Evolutionary conservation across 2,797 vertebrate species (phyloP).

Genomic region (Melanotaenia nigrans): DNA sequence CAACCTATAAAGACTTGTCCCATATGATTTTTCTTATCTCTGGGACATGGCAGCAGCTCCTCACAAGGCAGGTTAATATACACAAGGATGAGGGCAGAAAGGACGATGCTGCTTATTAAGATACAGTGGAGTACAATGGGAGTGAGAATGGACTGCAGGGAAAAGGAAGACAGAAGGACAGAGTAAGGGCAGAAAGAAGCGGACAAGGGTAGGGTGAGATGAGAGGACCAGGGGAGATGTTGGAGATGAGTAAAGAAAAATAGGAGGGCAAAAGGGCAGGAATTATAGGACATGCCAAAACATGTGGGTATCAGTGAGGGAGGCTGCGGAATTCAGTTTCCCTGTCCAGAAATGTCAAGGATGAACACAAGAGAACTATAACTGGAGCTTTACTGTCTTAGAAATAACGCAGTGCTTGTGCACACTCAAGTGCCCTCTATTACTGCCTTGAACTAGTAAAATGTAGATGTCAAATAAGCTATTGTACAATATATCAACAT

Average conservation of each 20-base stretch:
- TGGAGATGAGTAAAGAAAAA: conserved; percentile 4
- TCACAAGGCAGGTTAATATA: conserved; percentile 59
- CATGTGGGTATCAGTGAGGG: conserved; percentile 9
- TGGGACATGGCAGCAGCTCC: conserved; percentile 49
- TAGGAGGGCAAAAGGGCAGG: neutral
- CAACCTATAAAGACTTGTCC: conserved; percentile 29
- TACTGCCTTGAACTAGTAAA: conserved; percentile 13
- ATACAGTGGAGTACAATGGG: conserved; percentile 42
- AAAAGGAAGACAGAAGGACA: conserved; percentile 44
- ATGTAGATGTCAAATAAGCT: conserved; percentile 13
- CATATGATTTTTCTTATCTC: conserved; percentile 48
- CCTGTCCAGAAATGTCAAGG: conserved; percentile 37
- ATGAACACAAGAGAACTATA: conserved; percentile 40
- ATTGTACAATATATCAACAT: conserved; percentile 17
- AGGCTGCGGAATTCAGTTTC: conserved; percentile 28
- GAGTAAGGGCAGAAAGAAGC: conserved; percentile 41
- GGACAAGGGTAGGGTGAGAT: conserved; percentile 38
- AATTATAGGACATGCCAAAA: conserved; percentile 13
- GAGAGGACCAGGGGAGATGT: conserved; percentile 30
- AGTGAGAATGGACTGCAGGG: conserved; percentile 50
- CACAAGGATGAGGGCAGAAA: conserved; percentile 48
- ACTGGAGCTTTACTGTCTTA: conserved; percentile 22
- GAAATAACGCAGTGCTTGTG: conserved; percentile 28
- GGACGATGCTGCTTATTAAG: conserved; percentile 63
- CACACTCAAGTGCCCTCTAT: conserved; percentile 24